phyloP scores from a whole-genome alignment of 2,888 invertebrate genomes.

The Acheta domesticus region DNA sequence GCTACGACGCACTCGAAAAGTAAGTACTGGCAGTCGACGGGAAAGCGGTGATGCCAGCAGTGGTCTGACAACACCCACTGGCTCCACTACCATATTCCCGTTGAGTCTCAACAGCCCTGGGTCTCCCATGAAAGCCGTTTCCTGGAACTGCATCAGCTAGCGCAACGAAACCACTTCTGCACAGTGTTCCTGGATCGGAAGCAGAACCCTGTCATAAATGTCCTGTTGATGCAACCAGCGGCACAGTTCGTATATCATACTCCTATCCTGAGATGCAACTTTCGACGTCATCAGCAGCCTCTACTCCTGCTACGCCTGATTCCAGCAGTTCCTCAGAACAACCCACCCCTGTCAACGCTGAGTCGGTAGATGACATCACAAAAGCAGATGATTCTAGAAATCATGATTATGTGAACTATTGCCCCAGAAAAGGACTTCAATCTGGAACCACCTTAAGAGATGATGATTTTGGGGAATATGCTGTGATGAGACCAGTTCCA shows the following conservation, averaged over 20 bases:
- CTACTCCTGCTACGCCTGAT: conserved; percentile 42
- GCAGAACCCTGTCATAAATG: conserved; percentile 42
- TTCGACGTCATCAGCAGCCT: conserved; percentile 40
- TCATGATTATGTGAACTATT: conserved; percentile 32
- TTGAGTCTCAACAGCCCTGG: conserved; percentile 65
- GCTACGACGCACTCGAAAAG: conserved; percentile 44
- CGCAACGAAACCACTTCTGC: conserved; percentile 28
- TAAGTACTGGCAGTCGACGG: conserved; percentile 42
- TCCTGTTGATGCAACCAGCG: conserved; percentile 45
- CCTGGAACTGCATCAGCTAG: conserved; percentile 39
- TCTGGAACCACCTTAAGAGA: conserved; percentile 29
- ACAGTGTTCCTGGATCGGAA: conserved; percentile 3
- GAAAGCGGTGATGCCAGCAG: conserved; percentile 46
- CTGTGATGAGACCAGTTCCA: conserved; percentile 38
- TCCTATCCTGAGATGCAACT: conserved; percentile 28
- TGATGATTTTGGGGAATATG: conserved; percentile 45
- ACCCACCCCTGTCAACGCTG: conserved; percentile 40
- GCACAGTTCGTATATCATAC: conserved; percentile 41
- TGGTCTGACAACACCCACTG: conserved; percentile 55
- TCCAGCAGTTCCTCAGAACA: conserved; percentile 39
- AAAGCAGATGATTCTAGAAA: conserved; percentile 42
- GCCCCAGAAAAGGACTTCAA: conserved; percentile 21
- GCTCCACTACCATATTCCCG: conserved; percentile 63
- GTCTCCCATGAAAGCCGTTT: conserved; percentile 56
- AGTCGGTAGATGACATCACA: conserved; percentile 45